Evolutionary conservation across 2,797 vertebrate species (phyloP), one percentile per base, ranked within the genome.

Genomic region (Naso thynnoides): DNA sequence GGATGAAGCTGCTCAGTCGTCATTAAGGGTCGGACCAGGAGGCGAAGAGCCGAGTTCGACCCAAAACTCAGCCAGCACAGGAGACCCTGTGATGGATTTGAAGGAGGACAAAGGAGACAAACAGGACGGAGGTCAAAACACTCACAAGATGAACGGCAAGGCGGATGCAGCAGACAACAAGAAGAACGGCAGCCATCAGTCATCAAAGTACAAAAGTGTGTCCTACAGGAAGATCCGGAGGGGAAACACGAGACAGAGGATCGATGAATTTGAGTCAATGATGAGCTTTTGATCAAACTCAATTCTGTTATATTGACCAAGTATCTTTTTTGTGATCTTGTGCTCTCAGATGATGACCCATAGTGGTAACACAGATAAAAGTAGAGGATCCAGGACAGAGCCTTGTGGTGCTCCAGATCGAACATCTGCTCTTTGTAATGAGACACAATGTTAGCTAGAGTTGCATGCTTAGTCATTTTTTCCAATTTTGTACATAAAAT

Each of bases 221-320:
- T 98, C 97, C 49, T 99, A 97, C 85, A 90, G 95, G 44, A 96
- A 95, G 91, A 99, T 99, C 76, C 94, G 95, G 2, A 97, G 89
- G 93, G 97, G 97, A 87, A 97, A 96, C 91, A 97, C 98, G 54
- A 95, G 95, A 24, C 96, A 97, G 83, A 95, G 96, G 75, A 96
- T 98, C 0, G 96, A 98, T 36, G 96, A 97, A 86, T 99, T 98
- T n/a, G 97, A 99, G 77, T 96, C 96, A 64, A 95, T 97, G 94
- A 94, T 95, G 92, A 94, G 96, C 73, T 53, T 1, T 0, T 86
- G 74, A 85, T 68, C 23, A 39, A 39, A 36, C 8, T 36, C 33
- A 10, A 7, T 47, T 50, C 24, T 4, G 15, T 26, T 64, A n/a
- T 26, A 1, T 11, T 36, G 21, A 21, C 8, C 13, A 0, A 36